These are phyloP conservation scores for Pteronura brasiliensis DNA, from an alignment of 2,113 vertebrate species.

Conservation along the genomic window DNA sequence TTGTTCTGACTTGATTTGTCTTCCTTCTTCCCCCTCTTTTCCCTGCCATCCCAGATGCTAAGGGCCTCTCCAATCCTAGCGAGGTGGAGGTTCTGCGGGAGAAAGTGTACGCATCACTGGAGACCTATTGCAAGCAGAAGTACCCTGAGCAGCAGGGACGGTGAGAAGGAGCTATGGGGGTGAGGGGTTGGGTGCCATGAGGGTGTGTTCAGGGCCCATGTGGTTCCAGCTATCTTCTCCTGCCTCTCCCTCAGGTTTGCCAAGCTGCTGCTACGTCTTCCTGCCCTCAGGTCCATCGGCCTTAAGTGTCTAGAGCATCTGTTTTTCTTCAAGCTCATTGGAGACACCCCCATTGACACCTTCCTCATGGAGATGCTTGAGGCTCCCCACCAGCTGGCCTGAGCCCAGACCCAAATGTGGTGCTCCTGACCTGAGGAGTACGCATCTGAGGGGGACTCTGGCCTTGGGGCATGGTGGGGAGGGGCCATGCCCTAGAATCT, in stretches of 20 bases:
- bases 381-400: constrained; percentile 93
- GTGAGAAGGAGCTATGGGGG: constrained; percentile 16
- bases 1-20: neutral
- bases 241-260: constrained; percentile 86
- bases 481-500: neutral
- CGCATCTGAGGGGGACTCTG: neutral
- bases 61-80: constrained; percentile 91
- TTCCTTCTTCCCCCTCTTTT: neutral
- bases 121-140: constrained; percentile 95
- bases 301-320: constrained; percentile 95
- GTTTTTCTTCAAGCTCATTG: constrained; percentile 97
- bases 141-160: constrained; percentile 83
- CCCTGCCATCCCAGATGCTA: constrained; percentile 67
- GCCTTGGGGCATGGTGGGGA: constrained; percentile 4
- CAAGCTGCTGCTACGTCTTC: constrained; percentile 94
- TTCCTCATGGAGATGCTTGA: constrained; percentile 98
- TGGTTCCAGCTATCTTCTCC: neutral
- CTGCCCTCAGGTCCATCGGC: constrained; percentile 92
- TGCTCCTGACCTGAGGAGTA: neutral
- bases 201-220: accelerated
- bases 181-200: neutral
- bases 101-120: constrained; percentile 93
- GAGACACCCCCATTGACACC: constrained; percentile 95
- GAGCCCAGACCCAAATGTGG: constrained; percentile 57
- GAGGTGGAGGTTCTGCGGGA: constrained; percentile 94